A percentile compares a stretch with the other conserved stretches of the same genome.
These are phyloP conservation scores for Acrocyrtus sp. DNA, from an alignment of 2,888 invertebrate genomes.

Conservation along the genomic window DNA sequence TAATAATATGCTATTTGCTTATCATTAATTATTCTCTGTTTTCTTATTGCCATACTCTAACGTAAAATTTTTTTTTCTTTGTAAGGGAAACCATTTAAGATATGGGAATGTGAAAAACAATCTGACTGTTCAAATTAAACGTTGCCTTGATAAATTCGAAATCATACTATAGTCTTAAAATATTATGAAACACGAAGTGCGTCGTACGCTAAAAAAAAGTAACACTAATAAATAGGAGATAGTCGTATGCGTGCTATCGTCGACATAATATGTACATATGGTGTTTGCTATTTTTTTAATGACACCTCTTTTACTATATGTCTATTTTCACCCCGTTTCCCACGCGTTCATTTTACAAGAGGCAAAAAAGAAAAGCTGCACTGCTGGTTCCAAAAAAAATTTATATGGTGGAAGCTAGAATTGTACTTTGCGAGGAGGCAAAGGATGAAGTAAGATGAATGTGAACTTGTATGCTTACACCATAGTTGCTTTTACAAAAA, in stretches of 20 bases:
- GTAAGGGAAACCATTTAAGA: background rate
- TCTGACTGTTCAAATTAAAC: slow-evolving; percentile 56
- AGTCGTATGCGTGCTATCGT: slow-evolving; percentile 52
- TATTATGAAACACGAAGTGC: slow-evolving; percentile 45
- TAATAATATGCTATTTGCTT: background rate
- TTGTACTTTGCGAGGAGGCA: no score
- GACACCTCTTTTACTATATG: background rate
- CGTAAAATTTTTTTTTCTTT: background rate
- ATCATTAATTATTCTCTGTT: no score
- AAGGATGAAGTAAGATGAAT: no score
- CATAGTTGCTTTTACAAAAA: no score
- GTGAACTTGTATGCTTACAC: no score
- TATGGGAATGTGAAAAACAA: slow-evolving; percentile 47
- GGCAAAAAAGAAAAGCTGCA: background rate
- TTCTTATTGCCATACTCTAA: background rate
- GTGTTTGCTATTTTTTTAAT: no score
- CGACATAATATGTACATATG: slow-evolving; percentile 30
- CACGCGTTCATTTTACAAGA: background rate
- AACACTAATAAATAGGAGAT: slow-evolving; percentile 49
- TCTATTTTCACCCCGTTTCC: background rate
- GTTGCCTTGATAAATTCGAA: slow-evolving; percentile 54
- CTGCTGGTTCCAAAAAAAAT: no score
- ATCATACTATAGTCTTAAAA: slow-evolving; percentile 17
- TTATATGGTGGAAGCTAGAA: no score
- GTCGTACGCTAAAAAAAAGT: slow-evolving; percentile 45